Percentiles rank a stretch among this genome's conserved stretches.
phyloP scores from a whole-genome alignment of 2,888 invertebrate genomes.

The Anoncus sp. region DNA sequence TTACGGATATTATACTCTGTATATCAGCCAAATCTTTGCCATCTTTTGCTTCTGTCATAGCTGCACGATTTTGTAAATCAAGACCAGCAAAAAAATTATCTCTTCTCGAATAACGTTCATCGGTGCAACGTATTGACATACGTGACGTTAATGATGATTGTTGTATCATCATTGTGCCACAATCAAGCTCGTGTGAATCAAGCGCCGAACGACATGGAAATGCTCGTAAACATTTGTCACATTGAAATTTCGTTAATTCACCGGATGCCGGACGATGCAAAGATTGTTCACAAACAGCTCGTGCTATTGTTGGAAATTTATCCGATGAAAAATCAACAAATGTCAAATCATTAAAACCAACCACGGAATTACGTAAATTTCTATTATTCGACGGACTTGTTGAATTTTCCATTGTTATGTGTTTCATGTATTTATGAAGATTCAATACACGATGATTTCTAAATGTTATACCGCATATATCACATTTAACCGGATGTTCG shows the following conservation, averaged over 20 bases:
- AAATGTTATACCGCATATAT: slow-evolving; percentile 89
- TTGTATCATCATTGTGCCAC: slow-evolving; percentile 83
- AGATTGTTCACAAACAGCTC: slow-evolving; percentile 89
- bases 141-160: no score
- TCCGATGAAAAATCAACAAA: slow-evolving; percentile 92
- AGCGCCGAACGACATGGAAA: slow-evolving; percentile 89
- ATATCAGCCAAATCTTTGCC: slow-evolving; percentile 94
- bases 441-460: slow-evolving; percentile 89
- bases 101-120: slow-evolving; percentile 84
- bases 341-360: slow-evolving; percentile 89
- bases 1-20: slow-evolving; percentile 92
- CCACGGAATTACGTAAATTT: slow-evolving; percentile 83
- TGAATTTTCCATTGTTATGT: slow-evolving; percentile 80
- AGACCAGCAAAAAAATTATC: slow-evolving; percentile 93
- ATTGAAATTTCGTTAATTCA: slow-evolving; percentile 87
- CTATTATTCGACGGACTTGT: slow-evolving; percentile 58
- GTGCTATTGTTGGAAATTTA: slow-evolving; percentile 92
- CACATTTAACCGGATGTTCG: slow-evolving; percentile 88
- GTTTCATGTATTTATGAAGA: slow-evolving; percentile 88
- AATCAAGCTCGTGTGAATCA: slow-evolving; percentile 87
- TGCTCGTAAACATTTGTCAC: slow-evolving; percentile 88
- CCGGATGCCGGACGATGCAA: slow-evolving; percentile 86
- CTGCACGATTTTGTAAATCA: slow-evolving; percentile 90
- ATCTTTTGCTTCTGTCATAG: slow-evolving; percentile 79
- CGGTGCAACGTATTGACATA: no score